phyloP scores from a whole-genome alignment of 2,888 invertebrate genomes.

The Cylloceria caligata region DNA sequence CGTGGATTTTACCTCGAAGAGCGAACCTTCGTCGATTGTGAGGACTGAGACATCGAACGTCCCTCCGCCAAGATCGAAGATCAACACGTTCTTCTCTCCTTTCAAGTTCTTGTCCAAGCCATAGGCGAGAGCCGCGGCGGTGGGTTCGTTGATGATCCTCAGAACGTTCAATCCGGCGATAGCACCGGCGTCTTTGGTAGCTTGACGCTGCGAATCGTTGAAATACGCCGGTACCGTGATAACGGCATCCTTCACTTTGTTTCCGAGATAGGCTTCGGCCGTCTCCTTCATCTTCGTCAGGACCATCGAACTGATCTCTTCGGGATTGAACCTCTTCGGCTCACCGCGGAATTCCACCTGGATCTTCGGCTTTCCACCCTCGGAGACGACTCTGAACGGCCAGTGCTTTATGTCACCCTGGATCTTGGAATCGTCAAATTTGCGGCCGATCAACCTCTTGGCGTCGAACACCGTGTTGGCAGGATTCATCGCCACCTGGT shows the following conservation, averaged over 20 bases:
- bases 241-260: slow-evolving; percentile 89
- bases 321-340: slow-evolving; percentile 88
- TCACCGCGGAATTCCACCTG: slow-evolving; percentile 89
- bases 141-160: slow-evolving; percentile 88
- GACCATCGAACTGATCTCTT: slow-evolving; percentile 90
- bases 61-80: slow-evolving; percentile 89
- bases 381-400: slow-evolving; percentile 91
- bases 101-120: slow-evolving; percentile 88
- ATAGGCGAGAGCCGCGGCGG: slow-evolving; percentile 89
- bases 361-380: slow-evolving; percentile 89
- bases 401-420: slow-evolving; percentile 92
- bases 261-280: slow-evolving; percentile 90
- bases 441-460: slow-evolving; percentile 87
- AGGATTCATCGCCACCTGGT: slow-evolving; percentile 90
- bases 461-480: slow-evolving; percentile 90
- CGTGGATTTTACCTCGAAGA: slow-evolving; percentile 91
- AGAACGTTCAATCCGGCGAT: slow-evolving; percentile 89
- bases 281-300: slow-evolving; percentile 88
- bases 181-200: slow-evolving; percentile 89
- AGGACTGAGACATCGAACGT: slow-evolving; percentile 94
- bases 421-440: slow-evolving; percentile 85
- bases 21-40: slow-evolving; percentile 90
- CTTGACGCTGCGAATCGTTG: slow-evolving; percentile 88
- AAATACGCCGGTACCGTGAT: slow-evolving; percentile 93
- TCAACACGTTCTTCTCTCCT: slow-evolving; percentile 88